Evolutionary conservation across 2,113 vertebrate genomes (phyloP), one percentile per base, ranked within the genome.

Genomic region (Uropsilus gracilis): DNA sequence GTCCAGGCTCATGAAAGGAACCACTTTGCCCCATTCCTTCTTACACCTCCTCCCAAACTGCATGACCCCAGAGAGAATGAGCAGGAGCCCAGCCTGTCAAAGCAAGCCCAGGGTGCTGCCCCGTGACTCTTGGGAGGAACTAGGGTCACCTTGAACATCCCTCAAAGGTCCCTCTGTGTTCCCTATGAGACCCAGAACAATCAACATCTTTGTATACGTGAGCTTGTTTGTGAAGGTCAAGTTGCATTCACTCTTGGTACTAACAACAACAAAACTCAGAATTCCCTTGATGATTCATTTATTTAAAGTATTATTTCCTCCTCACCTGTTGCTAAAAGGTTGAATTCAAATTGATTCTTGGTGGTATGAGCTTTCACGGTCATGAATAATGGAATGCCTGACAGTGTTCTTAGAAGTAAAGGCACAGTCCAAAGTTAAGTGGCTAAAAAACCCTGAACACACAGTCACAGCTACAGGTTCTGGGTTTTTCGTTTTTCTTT

Each of bases 281-380:
- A 64, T 76, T 14, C 7, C 24, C 18, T 92, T 61, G 71, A 32
- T 39, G 16, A 28, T 16, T 89, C 13, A 28, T 68, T 94, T 48
- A 50, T 63, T 61, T 92, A 63, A 75, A 85, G 22, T 39, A 59
- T n/a, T 87, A 84, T 57, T 94, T 82, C n/a, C 57, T 37, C 11
- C 20, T 81, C 50, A 34, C 55, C 26, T n/a, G 3, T 83, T 94
- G 81, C 42, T 85, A 4, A 61, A 75, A 75, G 50, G 20, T 59
- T 88, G 59, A 61, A 68, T 86, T 89, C 85, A 32, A 89, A 72
- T 22, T 77, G 48, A 22, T 76, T 82, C 48, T 55, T 92, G 32
- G 13, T 72, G 10, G 34, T 63, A 59, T 68, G 69, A 66, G 24
- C 53, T 26, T 50, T 82, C 59, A 84, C 59, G 34, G 0, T 57